These are phyloP conservation scores for Euplexia lucipara DNA, from an alignment of 2,888 invertebrate genomes.

Conservation along the genomic window DNA sequence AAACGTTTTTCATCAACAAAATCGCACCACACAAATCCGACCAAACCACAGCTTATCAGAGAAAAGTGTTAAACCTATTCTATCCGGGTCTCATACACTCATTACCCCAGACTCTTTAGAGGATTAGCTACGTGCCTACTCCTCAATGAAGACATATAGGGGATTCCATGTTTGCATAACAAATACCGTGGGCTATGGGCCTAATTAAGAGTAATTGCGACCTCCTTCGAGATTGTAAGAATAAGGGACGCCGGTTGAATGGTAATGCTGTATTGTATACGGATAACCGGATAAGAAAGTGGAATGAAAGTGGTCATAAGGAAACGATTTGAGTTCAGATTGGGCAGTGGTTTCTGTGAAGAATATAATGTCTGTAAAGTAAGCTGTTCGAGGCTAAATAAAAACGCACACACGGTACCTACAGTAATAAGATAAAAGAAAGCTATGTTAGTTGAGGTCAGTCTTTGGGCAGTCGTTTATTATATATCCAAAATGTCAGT, in stretches of 20 bases:
- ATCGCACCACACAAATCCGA: constrained; percentile 4
- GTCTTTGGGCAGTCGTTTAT: no score
- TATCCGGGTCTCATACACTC: constrained; percentile 36
- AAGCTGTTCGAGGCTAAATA: neutral
- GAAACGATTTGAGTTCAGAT: constrained; percentile 35
- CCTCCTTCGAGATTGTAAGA: constrained; percentile 69
- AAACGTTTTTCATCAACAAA: neutral
- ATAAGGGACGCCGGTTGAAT: constrained; percentile 53
- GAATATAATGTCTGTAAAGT: neutral
- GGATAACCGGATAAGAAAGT: constrained; percentile 3
- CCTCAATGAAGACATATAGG: constrained; percentile 80
- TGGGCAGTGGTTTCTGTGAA: constrained; percentile 4
- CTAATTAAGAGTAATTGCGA: constrained; percentile 86
- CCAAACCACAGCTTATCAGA: constrained; percentile 26
- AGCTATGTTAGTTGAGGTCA: no score
- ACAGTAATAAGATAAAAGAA: no score
- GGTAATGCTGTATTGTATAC: constrained; percentile 44
- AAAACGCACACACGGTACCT: no score
- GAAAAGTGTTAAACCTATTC: constrained; percentile 41
- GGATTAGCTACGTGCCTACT: constrained; percentile 72
- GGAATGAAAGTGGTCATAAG: constrained; percentile 22
- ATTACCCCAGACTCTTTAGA: constrained; percentile 66
- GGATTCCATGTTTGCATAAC: constrained; percentile 80
- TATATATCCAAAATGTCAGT: no score
- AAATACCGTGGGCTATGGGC: constrained; percentile 75